Percentiles rank a stretch among this genome's conserved stretches.
Evolutionary conservation across 2,797 vertebrate genomes (phyloP).

Genomic region (Trachurus trachurus): DNA sequence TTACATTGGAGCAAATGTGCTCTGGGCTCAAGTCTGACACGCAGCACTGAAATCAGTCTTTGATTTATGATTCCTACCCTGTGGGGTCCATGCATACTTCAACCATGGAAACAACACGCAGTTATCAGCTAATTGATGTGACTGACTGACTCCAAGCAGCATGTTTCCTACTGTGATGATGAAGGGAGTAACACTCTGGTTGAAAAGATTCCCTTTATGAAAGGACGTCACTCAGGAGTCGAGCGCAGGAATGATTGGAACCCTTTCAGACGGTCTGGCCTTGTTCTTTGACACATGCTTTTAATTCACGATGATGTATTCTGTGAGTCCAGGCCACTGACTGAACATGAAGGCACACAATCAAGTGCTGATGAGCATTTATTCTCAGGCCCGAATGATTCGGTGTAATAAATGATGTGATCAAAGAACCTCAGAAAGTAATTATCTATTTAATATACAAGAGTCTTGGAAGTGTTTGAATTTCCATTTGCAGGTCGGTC

Average conservation of each 20-base stretch:
- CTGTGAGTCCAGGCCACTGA: not conserved
- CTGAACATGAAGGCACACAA: not conserved
- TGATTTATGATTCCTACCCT: too few species aligned
- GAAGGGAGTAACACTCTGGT: not conserved
- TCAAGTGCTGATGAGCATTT: not conserved
- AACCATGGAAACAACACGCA: slow-evolving; percentile 8
- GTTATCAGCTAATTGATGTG: slow-evolving; percentile 51
- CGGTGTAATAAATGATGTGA: not conserved
- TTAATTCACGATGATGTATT: slow-evolving; percentile 4
- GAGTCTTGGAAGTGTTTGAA: not conserved
- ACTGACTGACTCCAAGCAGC: slow-evolving; percentile 26
- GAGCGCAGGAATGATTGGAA: not conserved
- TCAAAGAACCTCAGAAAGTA: not conserved
- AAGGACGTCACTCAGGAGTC: not conserved
- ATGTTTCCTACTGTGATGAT: slow-evolving; percentile 36
- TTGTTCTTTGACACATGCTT: not conserved
- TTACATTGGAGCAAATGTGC: not conserved
- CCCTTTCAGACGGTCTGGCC: not conserved
- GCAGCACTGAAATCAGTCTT: not conserved
- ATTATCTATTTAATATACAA: not conserved
- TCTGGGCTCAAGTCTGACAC: not conserved
- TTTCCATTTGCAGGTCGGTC: not conserved
- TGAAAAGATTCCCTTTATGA: not conserved
- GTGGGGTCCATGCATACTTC: not conserved
- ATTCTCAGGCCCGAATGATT: not conserved